phyloP scores from a whole-genome alignment of 2,113 vertebrate genomes.

The Labeo rohita region DNA sequence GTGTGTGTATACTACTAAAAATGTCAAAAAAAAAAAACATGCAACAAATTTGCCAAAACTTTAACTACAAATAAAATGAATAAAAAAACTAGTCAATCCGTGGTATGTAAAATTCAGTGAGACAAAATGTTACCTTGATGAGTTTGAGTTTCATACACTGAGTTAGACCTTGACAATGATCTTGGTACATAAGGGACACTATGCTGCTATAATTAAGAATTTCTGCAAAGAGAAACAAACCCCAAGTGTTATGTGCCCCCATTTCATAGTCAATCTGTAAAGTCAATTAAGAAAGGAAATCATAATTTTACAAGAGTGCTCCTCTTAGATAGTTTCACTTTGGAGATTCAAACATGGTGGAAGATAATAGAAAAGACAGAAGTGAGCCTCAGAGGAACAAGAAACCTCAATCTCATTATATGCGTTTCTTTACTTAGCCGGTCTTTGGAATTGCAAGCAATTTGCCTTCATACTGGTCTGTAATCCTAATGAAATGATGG shows the following conservation, averaged over 20 bases:
- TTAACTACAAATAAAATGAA: no score
- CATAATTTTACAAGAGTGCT: not conserved
- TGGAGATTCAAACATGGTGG: slow-evolving; percentile 13
- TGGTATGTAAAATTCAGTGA: not conserved
- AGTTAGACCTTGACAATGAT: not conserved
- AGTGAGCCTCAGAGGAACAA: not conserved
- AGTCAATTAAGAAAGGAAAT: slow-evolving; percentile 38
- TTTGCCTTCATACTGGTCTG: slow-evolving; percentile 6
- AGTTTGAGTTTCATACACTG: not conserved
- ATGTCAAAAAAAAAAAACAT: not conserved
- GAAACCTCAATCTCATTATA: slow-evolving; percentile 49
- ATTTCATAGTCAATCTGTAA: not conserved
- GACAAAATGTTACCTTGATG: not conserved
- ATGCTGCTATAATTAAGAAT: not conserved
- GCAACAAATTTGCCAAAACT: not conserved
- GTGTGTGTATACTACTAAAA: not conserved
- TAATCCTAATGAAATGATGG: slow-evolving; percentile 45
- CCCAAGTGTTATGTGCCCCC: not conserved
- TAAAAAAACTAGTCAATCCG: not conserved
- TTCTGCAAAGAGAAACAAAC: not conserved
- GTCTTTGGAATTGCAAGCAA: slow-evolving; percentile 33
- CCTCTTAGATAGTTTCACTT: not conserved
- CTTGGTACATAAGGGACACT: not conserved
- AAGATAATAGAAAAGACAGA: slow-evolving; percentile 34
- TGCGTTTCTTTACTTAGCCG: not conserved